phyloP scores from a whole-genome alignment of 2,113 vertebrate genomes.

The Dipodomys ordii region DNA sequence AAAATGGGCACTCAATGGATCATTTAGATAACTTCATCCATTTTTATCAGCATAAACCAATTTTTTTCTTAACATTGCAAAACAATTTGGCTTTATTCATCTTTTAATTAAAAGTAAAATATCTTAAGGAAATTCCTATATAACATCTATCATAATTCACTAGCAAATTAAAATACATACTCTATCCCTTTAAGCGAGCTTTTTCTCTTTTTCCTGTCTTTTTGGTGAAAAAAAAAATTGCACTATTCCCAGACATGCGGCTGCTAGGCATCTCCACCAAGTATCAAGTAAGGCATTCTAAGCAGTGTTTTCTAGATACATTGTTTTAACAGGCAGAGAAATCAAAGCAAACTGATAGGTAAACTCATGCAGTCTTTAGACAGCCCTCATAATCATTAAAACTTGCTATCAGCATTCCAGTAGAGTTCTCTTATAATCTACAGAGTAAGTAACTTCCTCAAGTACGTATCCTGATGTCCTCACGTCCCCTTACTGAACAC shows the following conservation, averaged over 20 bases:
- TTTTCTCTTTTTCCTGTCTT: not conserved
- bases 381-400: constrained; percentile 79
- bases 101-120: constrained; percentile 89
- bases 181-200: constrained; percentile 79
- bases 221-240: constrained; percentile 72
- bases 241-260: constrained; percentile 81
- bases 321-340: constrained; percentile 82
- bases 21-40: constrained; percentile 96
- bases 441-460: constrained; percentile 66
- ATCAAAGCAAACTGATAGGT: constrained; percentile 82
- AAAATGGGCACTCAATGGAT: constrained; percentile 99
- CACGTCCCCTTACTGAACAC: constrained; percentile 62
- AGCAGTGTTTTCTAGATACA: constrained; percentile 76
- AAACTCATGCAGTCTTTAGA: constrained; percentile 84
- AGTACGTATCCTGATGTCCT: constrained; percentile 42
- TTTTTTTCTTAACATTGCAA: constrained; percentile 92
- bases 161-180: constrained; percentile 82
- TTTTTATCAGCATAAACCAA: constrained; percentile 95
- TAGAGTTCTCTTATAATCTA: constrained; percentile 78
- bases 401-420: constrained; percentile 79
- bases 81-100: constrained; percentile 91
- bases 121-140: constrained; percentile 88
- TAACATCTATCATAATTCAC: constrained; percentile 86
- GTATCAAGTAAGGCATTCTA: constrained; percentile 78
- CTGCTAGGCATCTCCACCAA: constrained; percentile 81